Evolutionary conservation across 2,888 invertebrate species (phyloP).

Genomic region (Sphaerophoria rueppellii): DNA sequence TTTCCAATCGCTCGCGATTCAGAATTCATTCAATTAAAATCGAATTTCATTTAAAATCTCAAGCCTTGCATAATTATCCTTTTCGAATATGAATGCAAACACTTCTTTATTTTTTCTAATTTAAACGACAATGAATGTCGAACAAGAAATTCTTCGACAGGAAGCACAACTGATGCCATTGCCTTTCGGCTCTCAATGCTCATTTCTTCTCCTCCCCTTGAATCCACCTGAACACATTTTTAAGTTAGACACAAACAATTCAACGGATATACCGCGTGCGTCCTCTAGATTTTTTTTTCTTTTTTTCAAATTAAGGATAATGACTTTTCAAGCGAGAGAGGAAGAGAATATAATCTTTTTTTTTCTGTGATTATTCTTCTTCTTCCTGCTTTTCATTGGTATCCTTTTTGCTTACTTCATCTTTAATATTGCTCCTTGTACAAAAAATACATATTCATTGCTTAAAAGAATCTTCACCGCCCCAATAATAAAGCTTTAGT

Average conservation of each 20-base stretch:
- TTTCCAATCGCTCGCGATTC: slow-evolving; percentile 15
- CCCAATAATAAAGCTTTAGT: slow-evolving; percentile 35
- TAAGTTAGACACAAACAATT: slow-evolving; percentile 40
- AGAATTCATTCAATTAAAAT: slow-evolving; percentile 21
- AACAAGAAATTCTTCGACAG: slow-evolving; percentile 43
- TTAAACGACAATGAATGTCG: slow-evolving; percentile 56
- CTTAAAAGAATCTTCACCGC: slow-evolving; percentile 21
- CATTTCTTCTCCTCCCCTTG: neutral
- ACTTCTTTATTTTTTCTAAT: slow-evolving; percentile 38
- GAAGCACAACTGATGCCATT: slow-evolving; percentile 1
- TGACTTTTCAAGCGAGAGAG: slow-evolving; percentile 66
- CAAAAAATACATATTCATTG: slow-evolving; percentile 34
- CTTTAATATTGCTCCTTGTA: slow-evolving; percentile 20
- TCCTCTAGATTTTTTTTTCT: slow-evolving; percentile 38
- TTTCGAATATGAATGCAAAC: slow-evolving; percentile 10
- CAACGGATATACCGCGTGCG: slow-evolving; percentile 42
- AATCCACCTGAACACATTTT: slow-evolving; percentile 39
- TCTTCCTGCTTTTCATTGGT: slow-evolving; percentile 29
- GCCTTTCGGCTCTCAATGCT: neutral
- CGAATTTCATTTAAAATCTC: slow-evolving; percentile 12
- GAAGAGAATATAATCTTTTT: slow-evolving; percentile 67
- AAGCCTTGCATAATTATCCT: slow-evolving; percentile 17
- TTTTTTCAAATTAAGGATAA: slow-evolving; percentile 71
- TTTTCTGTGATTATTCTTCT: slow-evolving; percentile 22
- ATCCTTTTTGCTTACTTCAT: slow-evolving; percentile 37